Conservation (phyloP, 1,140 invertebrate genomes). For the Drosophila gunungcola region DNA sequence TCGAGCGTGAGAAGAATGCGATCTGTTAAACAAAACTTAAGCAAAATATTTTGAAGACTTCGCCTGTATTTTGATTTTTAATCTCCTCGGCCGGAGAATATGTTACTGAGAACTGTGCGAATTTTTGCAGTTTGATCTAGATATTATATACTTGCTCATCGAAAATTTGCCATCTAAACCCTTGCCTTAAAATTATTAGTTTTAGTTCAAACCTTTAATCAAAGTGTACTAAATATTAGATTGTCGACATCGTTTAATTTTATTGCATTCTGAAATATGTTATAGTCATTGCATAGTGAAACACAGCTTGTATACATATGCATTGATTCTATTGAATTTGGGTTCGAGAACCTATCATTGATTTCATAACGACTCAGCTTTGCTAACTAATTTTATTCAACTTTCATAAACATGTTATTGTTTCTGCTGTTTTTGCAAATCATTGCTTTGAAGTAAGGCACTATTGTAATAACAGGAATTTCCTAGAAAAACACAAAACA, state of each 20-base stretch:
- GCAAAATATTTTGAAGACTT: slow-evolving; percentile 30
- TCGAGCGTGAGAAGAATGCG: slow-evolving; percentile 33
- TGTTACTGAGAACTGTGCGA: slow-evolving; percentile 11
- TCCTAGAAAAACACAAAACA: no score
- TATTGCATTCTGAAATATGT: not conserved
- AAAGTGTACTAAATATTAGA: no score
- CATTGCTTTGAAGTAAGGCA: not conserved
- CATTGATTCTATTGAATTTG: not conserved
- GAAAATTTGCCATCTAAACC: not conserved
- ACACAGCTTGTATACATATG: not conserved
- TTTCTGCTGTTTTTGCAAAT: not conserved
- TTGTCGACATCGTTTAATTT: not conserved
- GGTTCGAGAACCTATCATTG: not conserved
- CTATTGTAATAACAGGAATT: no score
- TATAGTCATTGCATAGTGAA: not conserved
- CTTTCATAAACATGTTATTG: not conserved
- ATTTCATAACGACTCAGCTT: no score
- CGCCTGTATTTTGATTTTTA: slow-evolving; percentile 1
- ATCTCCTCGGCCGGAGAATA: not conserved
- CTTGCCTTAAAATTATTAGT: no score
- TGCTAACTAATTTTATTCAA: not conserved
- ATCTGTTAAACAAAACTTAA: slow-evolving; percentile 17
- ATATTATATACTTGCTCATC: slow-evolving; percentile 2
- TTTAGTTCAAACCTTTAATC: no score
- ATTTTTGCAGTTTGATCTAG: slow-evolving; percentile 3